phyloP scores from a whole-genome alignment of 2,113 vertebrate species.

The Oxygymnocypris stewartii region DNA sequence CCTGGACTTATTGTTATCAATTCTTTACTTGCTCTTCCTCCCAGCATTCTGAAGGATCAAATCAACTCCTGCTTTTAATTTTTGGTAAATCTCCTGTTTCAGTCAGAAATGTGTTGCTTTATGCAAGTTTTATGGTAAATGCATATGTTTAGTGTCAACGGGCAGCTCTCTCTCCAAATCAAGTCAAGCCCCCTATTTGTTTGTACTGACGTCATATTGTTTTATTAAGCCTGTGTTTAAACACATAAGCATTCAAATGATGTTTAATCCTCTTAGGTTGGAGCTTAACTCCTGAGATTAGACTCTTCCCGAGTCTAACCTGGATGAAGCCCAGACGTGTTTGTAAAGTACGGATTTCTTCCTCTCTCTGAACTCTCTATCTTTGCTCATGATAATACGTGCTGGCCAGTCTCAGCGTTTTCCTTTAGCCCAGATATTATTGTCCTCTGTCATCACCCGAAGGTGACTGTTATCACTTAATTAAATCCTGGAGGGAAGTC shows the following conservation, averaged over 20 bases:
- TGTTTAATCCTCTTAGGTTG: constrained; percentile 63
- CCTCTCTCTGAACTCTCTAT: constrained; percentile 16
- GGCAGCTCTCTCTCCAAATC: constrained; percentile 32
- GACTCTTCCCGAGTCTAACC: constrained; percentile 42
- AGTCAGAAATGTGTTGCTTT: background rate
- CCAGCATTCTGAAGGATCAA: background rate
- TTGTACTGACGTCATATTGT: constrained; percentile 53
- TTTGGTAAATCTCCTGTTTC: background rate
- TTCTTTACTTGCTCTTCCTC: background rate
- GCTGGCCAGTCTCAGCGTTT: constrained; percentile 86
- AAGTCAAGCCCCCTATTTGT: constrained; percentile 49
- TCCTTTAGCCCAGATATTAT: constrained; percentile 87
- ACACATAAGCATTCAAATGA: constrained; percentile 65
- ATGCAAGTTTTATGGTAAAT: background rate
- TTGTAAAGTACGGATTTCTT: constrained; percentile 28
- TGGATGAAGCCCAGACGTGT: constrained; percentile 66
- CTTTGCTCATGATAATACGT: constrained; percentile 81
- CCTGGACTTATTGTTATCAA: background rate
- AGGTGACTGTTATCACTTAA: constrained; percentile 95
- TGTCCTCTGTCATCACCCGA: constrained; percentile 88
- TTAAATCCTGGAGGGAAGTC: constrained; percentile 90
- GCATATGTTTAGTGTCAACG: constrained; percentile 29
- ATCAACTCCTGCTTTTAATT: background rate
- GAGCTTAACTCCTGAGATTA: constrained; percentile 50
- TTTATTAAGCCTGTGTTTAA: constrained; percentile 63